A percentile compares a stretch with the other conserved stretches of the same genome.
Evolutionary conservation across 2,888 invertebrate species (phyloP).

Genomic region (Sepiola atlantica): DNA sequence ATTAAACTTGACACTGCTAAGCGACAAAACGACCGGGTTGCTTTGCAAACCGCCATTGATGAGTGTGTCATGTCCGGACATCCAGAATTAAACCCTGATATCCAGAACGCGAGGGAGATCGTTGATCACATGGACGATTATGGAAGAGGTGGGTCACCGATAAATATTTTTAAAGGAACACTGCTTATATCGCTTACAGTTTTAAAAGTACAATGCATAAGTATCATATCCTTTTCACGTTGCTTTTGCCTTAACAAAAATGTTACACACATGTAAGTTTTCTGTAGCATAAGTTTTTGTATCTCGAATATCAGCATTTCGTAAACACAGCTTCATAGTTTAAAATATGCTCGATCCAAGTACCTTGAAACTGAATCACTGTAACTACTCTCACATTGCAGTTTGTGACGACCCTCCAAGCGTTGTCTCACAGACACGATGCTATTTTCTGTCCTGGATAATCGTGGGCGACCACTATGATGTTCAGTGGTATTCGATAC

Average conservation of each 20-base stretch:
- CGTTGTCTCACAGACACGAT: too few species aligned
- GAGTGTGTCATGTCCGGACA: not conserved
- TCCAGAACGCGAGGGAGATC: not conserved
- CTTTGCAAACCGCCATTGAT: not conserved
- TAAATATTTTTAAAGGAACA: not conserved
- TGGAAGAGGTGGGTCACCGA: not conserved
- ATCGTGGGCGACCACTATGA: too few species aligned
- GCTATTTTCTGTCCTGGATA: too few species aligned
- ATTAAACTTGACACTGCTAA: not conserved
- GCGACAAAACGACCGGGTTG: not conserved
- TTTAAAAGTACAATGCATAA: not conserved
- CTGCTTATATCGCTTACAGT: not conserved
- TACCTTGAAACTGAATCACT: too few species aligned
- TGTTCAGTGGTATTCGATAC: too few species aligned
- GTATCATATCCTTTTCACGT: not conserved
- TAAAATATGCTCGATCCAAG: too few species aligned
- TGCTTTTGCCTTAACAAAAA: not conserved
- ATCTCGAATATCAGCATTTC: too few species aligned
- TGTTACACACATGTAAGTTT: not conserved
- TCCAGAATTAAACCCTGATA: not conserved
- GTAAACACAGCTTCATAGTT: too few species aligned
- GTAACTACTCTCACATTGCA: too few species aligned
- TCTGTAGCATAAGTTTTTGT: too few species aligned
- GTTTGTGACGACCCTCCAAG: too few species aligned
- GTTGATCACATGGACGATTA: not conserved